Base-by-base conservation (phyloP, 37 sponge, comb jelly and placozoan species). In the Beroe forskalii region DNA sequence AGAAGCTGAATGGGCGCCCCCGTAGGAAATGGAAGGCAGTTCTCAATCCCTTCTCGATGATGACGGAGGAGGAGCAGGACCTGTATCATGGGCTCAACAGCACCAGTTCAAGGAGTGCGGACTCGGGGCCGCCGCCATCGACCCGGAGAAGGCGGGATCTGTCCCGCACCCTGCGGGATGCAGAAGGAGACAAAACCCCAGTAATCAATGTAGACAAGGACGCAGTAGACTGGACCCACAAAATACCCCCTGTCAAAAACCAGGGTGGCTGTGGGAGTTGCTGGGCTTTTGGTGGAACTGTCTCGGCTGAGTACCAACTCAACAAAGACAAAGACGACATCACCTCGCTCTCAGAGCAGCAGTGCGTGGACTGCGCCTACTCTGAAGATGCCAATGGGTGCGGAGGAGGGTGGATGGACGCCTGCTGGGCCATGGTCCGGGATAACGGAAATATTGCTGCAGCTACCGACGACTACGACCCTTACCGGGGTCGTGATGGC, bases 211-310 rank as follows among this genome's bases (percentile, higher is more conserved):
- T 48, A 17, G 55, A 48, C 55, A 48, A 17, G 12, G 55, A 48
- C 12, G 55, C 6, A 12, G 55, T 48, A 48, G 55, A 48, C 55
- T 48, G 55, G 55, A 48, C 55, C 6, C 55, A 48, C 12, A 48
- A 48, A 48, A 48, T 48, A 48, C 55, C 55, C 55, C 55, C 55
- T 17, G 66, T 64, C 4, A 64, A 64, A 27, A 64, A 64, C 17
- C 66, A 64, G 25, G 66, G 66, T 64, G 66, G 30, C 24, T 64
- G 66, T 64, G 66, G 66, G 17, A 28, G 30, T 22, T 64, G 66
- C 25, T 64, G 30, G 30, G 66, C 66, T 27, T 64, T 64, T 64
- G 17, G 20, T 6, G 66, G 30, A 6, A 27, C 30, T n/a, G 66
- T 4, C 30, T 4, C 66, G 3, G 4, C 17, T 3, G 66, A 64